Evolutionary conservation across 1,140 invertebrate genomes (phyloP), one percentile per base, ranked within the genome.

Genomic region (Drosophila insularis): DNA sequence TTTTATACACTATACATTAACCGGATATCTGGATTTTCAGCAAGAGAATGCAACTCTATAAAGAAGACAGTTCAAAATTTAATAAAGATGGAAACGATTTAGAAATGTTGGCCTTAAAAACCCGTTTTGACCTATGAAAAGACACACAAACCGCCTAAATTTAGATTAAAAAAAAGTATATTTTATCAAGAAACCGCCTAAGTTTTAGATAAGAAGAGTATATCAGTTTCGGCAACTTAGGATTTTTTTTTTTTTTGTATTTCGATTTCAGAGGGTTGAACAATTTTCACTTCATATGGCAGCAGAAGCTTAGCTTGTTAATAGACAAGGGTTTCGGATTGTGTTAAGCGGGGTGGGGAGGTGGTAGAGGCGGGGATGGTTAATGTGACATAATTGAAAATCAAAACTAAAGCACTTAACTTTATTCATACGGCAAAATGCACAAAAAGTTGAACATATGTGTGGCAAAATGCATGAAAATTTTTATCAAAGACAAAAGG

Each of bases 321-420:
- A 84, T 69, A 80, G 70, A 68, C 55, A 21, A 65, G 39, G 40
- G 63, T 13, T 39, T 54, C 21, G 14, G 27, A 27, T 7, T 19
- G 14, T n/a, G 14, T 46, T 5, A 7, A 14, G 1, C 14, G 11
- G 31, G 17, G 35, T 7, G 39, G 21, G 31, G n/a, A n/a, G 35
- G 55, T 37, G 11, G 35, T 4, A 37, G 58, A 53, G 63, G 64
- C 35, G 55, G 54, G 35, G 68, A 43, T 69, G 64, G 80, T 67
- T 90, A 90, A 90, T 90, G 87, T 90, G 87, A 90, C 87, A 90
- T 90, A 90, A 90, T 90, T 90, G 87, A 90, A 90, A 90, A 87
- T 82, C 81, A 90, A 90, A 90, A 90, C 87, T 84, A 87, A 90
- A 87, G 87, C 87, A 90, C 87, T 90, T 90, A 87, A 90, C 87